These are phyloP conservation scores for Rhipidura dahli DNA, from an alignment of 2,113 vertebrate species.

Conservation along the genomic window DNA sequence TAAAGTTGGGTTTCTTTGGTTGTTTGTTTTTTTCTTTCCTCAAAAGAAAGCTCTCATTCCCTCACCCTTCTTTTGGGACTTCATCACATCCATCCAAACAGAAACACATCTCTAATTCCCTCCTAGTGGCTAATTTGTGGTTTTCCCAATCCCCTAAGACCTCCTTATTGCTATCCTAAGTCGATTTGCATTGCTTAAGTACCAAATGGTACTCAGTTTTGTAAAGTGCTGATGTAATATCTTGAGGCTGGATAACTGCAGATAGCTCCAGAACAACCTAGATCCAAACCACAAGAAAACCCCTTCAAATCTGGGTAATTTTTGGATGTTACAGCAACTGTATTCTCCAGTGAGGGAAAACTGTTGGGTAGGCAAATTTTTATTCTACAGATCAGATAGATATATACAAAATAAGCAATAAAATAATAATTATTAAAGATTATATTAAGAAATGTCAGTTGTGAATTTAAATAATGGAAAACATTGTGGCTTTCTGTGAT, in stretches of 20 bases:
- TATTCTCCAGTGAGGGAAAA: background rate
- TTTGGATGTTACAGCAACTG: background rate
- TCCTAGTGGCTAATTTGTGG: background rate
- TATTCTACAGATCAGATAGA: background rate
- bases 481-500: background rate
- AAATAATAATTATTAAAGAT: background rate
- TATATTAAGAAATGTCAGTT: background rate
- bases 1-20: background rate
- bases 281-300: background rate
- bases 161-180: slow-evolving; percentile 38
- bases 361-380: background rate
- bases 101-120: slow-evolving; percentile 15
- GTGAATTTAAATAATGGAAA: background rate
- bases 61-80: background rate
- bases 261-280: background rate
- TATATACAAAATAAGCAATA: background rate
- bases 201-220: slow-evolving; percentile 37
- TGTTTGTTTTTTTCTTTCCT: background rate
- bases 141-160: slow-evolving; percentile 35
- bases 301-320: background rate
- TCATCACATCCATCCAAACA: background rate
- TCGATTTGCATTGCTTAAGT: slow-evolving; percentile 30
- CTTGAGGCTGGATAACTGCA: background rate
- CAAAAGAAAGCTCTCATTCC: background rate
- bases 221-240: slow-evolving; percentile 14